phyloP scores from a whole-genome alignment of 2,113 vertebrate genomes.

The Sander lucioperca region DNA sequence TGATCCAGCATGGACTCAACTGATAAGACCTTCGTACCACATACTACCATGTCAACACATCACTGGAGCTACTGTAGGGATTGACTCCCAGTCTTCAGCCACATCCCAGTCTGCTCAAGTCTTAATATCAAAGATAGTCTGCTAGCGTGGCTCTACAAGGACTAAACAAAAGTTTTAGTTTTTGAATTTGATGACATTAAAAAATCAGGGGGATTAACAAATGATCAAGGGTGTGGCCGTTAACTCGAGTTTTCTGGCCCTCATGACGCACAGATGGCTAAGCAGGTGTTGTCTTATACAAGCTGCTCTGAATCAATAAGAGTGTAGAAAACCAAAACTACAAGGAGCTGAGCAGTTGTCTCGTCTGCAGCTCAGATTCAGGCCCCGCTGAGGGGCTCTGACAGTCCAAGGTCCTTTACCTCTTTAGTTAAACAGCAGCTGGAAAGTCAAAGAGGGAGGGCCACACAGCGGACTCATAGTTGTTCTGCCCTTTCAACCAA shows the following conservation, averaged over 20 bases:
- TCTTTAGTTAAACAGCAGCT: slow-evolving; percentile 80
- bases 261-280: background rate
- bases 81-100: background rate
- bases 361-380: slow-evolving; percentile 12
- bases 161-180: background rate
- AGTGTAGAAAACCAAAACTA: background rate
- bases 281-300: slow-evolving; percentile 37
- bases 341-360: slow-evolving; percentile 10
- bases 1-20: slow-evolving; percentile 47
- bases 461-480: slow-evolving; percentile 23
- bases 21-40: slow-evolving; percentile 63
- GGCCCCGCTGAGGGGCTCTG: slow-evolving; percentile 28
- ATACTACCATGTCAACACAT: slow-evolving; percentile 31
- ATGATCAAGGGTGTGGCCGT: background rate
- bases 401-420: slow-evolving; percentile 78
- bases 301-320: slow-evolving; percentile 19
- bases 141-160: background rate
- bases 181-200: background rate
- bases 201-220: slow-evolving; percentile 13
- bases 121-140: background rate
- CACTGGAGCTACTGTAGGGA: slow-evolving; percentile 28
- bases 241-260: slow-evolving; percentile 15
- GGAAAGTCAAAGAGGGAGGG: slow-evolving; percentile 24
- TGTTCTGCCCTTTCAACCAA: slow-evolving; percentile 36
- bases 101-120: slow-evolving; percentile 7